Evolutionary conservation across 2,797 vertebrate species (phyloP).

Genomic region (Gila robusta): DNA sequence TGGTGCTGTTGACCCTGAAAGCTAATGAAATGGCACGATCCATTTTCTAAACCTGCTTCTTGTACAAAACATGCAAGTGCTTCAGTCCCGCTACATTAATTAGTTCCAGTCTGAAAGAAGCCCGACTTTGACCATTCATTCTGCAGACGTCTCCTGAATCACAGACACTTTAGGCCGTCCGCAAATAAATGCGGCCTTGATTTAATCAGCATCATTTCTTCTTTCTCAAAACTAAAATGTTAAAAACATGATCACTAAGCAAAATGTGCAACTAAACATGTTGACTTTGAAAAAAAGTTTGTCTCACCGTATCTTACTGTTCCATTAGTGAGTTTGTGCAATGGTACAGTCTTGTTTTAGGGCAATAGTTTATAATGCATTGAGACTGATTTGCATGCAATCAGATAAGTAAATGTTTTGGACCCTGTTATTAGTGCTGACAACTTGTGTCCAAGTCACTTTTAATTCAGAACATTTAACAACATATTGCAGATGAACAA

Average conservation of each 20-base stretch:
- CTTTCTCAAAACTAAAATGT: not conserved
- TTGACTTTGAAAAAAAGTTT: not conserved
- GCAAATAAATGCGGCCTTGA: conserved; percentile 24
- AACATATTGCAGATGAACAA: not conserved
- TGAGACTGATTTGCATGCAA: not conserved
- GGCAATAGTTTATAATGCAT: not conserved
- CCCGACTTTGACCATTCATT: conserved; percentile 39
- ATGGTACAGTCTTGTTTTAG: not conserved
- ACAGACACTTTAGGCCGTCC: conserved; percentile 40
- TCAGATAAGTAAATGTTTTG: not conserved
- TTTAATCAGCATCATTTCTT: not conserved
- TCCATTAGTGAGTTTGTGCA: not conserved
- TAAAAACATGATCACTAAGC: not conserved
- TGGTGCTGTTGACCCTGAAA: conserved; percentile 3
- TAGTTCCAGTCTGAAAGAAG: conserved; percentile 23
- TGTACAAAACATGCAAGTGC: conserved; percentile 38
- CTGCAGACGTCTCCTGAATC: conserved; percentile 49
- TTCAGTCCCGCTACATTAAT: conserved; percentile 55
- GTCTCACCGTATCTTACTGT: not conserved
- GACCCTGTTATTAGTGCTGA: not conserved
- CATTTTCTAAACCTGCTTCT: conserved; percentile 33
- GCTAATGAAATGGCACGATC: conserved; percentile 45
- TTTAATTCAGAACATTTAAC: not conserved
- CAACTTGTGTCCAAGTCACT: not conserved
- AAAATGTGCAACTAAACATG: not conserved